phyloP scores from a whole-genome alignment of 2,113 vertebrate genomes.

The Trichomycterus rosablanca region DNA sequence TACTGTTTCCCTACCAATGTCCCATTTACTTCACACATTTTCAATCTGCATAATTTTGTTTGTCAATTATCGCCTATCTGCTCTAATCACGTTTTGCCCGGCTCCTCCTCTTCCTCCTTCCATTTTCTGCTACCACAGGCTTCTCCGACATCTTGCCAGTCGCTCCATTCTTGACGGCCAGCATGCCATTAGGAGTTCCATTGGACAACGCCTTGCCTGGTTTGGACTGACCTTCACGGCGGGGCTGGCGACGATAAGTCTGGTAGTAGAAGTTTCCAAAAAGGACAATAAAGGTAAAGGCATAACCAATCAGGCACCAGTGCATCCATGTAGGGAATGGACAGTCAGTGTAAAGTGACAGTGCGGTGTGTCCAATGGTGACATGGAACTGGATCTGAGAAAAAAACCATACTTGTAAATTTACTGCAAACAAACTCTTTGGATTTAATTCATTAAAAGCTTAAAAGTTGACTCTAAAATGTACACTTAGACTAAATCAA shows the following conservation, averaged over 20 bases:
- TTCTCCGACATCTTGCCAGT: slow-evolving; percentile 76
- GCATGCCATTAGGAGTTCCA: slow-evolving; percentile 76
- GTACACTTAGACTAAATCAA: no score
- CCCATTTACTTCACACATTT: slow-evolving; percentile 18
- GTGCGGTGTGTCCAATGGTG: slow-evolving; percentile 92
- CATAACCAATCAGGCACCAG: slow-evolving; percentile 94
- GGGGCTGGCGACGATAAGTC: slow-evolving; percentile 91
- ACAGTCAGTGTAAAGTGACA: slow-evolving; percentile 97
- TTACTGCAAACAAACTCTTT: not conserved
- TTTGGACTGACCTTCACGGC: slow-evolving; percentile 69
- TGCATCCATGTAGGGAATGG: slow-evolving; percentile 99
- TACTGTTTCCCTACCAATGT: slow-evolving; percentile 28
- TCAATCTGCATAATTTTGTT: no score
- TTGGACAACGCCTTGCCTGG: slow-evolving; percentile 75
- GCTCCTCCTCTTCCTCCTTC: slow-evolving; percentile 86
- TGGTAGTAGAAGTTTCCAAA: slow-evolving; percentile 98
- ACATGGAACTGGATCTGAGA: slow-evolving; percentile 93
- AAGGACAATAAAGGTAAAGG: slow-evolving; percentile 91
- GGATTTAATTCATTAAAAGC: not conserved
- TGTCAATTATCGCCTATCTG: no score
- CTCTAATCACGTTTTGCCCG: slow-evolving; percentile 83
- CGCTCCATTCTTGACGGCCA: slow-evolving; percentile 52
- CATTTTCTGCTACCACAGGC: slow-evolving; percentile 67
- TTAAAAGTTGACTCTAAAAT: no score
- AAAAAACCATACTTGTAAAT: slow-evolving; percentile 12